phyloP scores from a whole-genome alignment of 2,888 invertebrate species.

The Epirrhoe tristata region DNA sequence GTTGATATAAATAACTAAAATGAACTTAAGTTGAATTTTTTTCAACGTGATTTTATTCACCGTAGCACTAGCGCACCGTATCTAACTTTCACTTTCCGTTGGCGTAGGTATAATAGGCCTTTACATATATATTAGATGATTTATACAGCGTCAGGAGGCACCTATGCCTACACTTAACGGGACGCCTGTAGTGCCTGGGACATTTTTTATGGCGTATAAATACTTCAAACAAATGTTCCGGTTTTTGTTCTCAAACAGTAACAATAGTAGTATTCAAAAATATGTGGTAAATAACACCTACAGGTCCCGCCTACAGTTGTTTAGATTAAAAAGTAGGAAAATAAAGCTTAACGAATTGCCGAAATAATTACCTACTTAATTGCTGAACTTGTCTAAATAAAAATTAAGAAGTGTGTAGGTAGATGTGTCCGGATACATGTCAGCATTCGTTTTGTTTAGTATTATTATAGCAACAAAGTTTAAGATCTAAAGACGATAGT shows the following conservation, averaged over 20 bases:
- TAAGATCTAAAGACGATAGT: slow-evolving; percentile 6
- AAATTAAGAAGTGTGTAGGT: too few relatives aligned
- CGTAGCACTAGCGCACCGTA: slow-evolving; percentile 12
- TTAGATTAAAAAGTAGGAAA: too few relatives aligned
- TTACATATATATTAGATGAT: too few relatives aligned
- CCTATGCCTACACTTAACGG: too few relatives aligned
- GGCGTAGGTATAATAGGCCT: too few relatives aligned
- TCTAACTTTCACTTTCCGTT: slow-evolving; percentile 41
- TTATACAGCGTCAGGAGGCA: too few relatives aligned
- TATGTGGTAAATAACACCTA: too few relatives aligned
- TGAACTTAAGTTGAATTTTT: background rate
- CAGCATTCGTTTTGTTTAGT: background rate
- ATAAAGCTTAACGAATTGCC: too few relatives aligned
- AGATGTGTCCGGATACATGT: background rate
- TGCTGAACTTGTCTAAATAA: too few relatives aligned
- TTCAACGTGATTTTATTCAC: slow-evolving; percentile 5
- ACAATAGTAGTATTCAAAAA: background rate
- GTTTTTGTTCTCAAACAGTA: background rate
- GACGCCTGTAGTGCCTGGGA: too few relatives aligned
- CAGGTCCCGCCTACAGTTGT: too few relatives aligned
- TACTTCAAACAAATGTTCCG: background rate
- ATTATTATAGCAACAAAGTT: background rate
- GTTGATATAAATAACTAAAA: slow-evolving; percentile 38
- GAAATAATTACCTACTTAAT: too few relatives aligned
- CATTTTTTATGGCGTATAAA: slow-evolving; percentile 1